These are phyloP conservation scores for Chrysemys picta DNA, from an alignment of 2,113 vertebrate genomes.

Conservation along the genomic window DNA sequence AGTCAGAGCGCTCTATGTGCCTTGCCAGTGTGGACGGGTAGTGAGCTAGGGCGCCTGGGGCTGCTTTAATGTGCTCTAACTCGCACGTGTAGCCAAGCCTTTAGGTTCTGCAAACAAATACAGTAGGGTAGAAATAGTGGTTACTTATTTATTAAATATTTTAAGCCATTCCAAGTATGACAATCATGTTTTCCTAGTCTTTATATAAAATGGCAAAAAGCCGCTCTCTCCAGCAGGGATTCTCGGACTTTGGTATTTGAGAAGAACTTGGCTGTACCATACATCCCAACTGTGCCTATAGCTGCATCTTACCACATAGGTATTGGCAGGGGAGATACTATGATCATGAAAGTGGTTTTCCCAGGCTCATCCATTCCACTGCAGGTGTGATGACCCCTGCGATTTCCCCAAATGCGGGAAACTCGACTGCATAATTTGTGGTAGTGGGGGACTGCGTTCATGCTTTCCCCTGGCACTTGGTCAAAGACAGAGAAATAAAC, in stretches of 20 bases:
- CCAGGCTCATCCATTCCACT: too few species aligned
- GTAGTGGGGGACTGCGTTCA: conserved; percentile 44
- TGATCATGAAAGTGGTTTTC: too few species aligned
- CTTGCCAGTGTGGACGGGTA: too few species aligned
- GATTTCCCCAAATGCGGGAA: neutral
- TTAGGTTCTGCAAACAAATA: conserved; percentile 24
- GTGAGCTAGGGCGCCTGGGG: too few species aligned
- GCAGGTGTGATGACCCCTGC: too few species aligned
- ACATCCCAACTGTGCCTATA: neutral
- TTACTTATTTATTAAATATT: conserved; percentile 27
- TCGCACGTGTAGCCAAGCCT: too few species aligned
- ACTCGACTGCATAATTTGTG: conserved; percentile 59
- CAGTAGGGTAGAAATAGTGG: neutral
- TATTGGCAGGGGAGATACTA: too few species aligned
- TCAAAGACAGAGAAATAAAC: too few species aligned
- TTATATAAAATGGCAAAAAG: neutral
- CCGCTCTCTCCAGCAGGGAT: neutral
- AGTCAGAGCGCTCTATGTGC: too few species aligned
- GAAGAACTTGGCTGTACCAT: neutral
- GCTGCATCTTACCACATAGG: neutral
- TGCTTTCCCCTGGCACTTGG: conserved; percentile 20
- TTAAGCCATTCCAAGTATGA: neutral
- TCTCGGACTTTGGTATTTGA: neutral
- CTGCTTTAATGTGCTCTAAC: too few species aligned
- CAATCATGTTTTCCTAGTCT: conserved; percentile 2